A percentile compares a stretch with the other conserved stretches of the same genome.
phyloP scores from a whole-genome alignment of 2,113 vertebrate genomes.

The Ifrita kowaldi region DNA sequence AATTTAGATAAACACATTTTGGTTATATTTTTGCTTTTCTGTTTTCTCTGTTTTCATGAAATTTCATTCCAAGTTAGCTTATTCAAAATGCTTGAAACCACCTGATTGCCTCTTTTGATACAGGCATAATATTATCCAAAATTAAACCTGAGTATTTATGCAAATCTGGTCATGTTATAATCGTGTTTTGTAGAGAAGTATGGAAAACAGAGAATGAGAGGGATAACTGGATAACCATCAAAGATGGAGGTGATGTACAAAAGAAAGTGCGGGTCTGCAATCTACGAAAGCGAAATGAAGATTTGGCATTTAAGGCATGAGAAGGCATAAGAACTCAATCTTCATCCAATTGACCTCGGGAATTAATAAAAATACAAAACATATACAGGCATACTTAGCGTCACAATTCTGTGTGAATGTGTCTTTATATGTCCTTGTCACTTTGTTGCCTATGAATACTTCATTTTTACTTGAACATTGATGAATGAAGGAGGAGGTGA shows the following conservation, averaged over 20 bases:
- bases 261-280: neutral
- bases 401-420: neutral
- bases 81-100: neutral
- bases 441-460: neutral
- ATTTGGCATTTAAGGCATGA: neutral
- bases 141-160: neutral
- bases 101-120: neutral
- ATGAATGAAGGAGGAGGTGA: neutral
- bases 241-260: neutral
- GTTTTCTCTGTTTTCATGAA: neutral
- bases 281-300: neutral
- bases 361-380: neutral
- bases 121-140: neutral
- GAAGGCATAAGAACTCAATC: neutral
- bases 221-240: neutral
- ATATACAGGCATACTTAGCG: neutral
- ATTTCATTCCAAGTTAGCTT: neutral
- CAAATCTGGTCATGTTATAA: neutral
- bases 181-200: neutral
- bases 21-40: neutral
- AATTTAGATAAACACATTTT: neutral
- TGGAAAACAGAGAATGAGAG: neutral
- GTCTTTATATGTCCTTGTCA: neutral
- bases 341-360: neutral
- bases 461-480: neutral